A percentile compares a stretch with the other conserved stretches of the same genome.
Evolutionary conservation across 1,140 invertebrate species (phyloP).

Genomic region (Stenopsyche tienmushanensis): DNA sequence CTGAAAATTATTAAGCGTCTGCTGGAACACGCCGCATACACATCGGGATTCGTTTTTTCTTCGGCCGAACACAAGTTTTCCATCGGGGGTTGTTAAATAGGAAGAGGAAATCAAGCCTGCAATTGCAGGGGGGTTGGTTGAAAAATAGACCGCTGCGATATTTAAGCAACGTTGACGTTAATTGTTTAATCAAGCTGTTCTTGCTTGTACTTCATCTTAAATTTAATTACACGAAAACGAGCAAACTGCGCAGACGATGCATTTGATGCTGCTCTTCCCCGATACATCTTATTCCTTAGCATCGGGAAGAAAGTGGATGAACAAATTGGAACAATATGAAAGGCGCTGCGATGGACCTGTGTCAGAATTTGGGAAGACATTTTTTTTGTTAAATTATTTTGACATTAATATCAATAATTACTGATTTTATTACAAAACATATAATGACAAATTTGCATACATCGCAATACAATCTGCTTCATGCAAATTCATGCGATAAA

Average conservation of each 20-base stretch:
- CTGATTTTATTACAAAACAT: too few relatives aligned
- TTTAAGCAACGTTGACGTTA: not conserved
- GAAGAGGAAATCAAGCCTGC: not conserved
- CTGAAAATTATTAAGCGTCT: slow-evolving; percentile 5
- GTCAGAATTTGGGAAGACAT: too few relatives aligned
- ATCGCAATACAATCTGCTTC: too few relatives aligned
- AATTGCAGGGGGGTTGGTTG: not conserved
- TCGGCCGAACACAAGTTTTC: too few relatives aligned
- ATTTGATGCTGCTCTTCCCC: not conserved
- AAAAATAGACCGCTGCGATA: not conserved
- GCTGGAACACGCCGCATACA: not conserved
- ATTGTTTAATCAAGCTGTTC: slow-evolving; percentile 37
- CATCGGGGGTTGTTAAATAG: not conserved
- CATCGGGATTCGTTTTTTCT: too few relatives aligned
- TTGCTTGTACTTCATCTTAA: slow-evolving; percentile 33
- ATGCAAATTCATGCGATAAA: too few relatives aligned
- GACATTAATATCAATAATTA: too few relatives aligned
- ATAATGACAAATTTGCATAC: too few relatives aligned
- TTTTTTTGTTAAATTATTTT: too few relatives aligned
- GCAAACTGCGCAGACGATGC: not conserved
- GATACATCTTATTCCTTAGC: not conserved
- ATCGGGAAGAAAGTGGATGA: too few relatives aligned
- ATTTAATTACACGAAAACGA: slow-evolving; percentile 36
- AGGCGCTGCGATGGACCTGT: too few relatives aligned
- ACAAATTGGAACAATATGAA: too few relatives aligned